Conservation (phyloP, 2,888 invertebrate species). For the Agrotis exclamationis region DNA sequence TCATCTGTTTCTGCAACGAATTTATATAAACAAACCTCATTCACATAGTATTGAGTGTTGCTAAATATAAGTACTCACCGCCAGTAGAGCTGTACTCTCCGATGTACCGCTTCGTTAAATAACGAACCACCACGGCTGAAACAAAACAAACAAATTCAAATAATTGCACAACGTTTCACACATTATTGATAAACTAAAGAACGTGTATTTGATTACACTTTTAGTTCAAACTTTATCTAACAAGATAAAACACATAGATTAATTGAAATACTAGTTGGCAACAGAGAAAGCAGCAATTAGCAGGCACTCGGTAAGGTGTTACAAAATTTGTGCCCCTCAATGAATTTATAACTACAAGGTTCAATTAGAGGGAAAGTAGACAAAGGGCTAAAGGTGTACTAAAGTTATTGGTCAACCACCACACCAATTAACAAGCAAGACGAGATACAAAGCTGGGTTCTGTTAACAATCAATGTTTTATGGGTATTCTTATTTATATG, state of each 20-base stretch:
- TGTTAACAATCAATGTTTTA: slow-evolving; percentile 64
- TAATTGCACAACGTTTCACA: slow-evolving; percentile 58
- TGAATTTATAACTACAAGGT: slow-evolving; percentile 87
- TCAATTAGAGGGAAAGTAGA: slow-evolving; percentile 89
- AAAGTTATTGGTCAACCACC: slow-evolving; percentile 69
- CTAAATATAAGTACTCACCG: slow-evolving; percentile 89
- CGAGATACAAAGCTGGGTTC: slow-evolving; percentile 57
- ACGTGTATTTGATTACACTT: slow-evolving; percentile 69
- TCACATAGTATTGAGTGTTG: slow-evolving; percentile 43
- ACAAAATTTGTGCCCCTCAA: slow-evolving; percentile 87
- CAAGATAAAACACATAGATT: slow-evolving; percentile 77
- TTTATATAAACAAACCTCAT: slow-evolving; percentile 49
- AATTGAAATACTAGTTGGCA: slow-evolving; percentile 79
- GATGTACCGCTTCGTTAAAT: slow-evolving; percentile 94
- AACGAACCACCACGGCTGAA: slow-evolving; percentile 95
- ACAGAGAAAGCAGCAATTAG: slow-evolving; percentile 89
- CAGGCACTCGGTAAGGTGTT: slow-evolving; percentile 83
- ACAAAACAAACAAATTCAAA: slow-evolving; percentile 78
- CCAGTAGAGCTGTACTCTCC: slow-evolving; percentile 95
- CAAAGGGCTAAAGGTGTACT: slow-evolving; percentile 75
- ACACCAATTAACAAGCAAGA: slow-evolving; percentile 70
- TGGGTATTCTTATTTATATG: slow-evolving; percentile 36
- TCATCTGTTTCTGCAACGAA: slow-evolving; percentile 24
- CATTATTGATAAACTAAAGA: slow-evolving; percentile 63
- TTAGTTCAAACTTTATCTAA: slow-evolving; percentile 76